Conservation (phyloP, 2,888 invertebrate species). For the Scrobipalpa atriplicella region DNA sequence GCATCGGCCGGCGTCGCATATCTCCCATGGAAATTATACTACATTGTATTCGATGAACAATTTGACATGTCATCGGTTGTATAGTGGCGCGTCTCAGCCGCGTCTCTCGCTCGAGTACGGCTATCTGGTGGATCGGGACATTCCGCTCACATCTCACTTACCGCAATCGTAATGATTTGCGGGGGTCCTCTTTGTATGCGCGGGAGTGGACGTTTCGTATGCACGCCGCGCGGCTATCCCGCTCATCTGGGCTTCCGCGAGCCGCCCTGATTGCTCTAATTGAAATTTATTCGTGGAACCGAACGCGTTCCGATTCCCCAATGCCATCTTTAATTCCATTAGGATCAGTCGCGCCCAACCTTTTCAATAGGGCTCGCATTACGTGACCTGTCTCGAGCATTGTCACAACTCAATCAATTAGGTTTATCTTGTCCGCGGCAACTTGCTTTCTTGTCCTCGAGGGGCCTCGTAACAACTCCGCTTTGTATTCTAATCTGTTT, state of each 20-base stretch:
- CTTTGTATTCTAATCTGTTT: slow-evolving; percentile 20
- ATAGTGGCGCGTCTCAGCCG: slow-evolving; percentile 19
- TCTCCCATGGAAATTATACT: slow-evolving; percentile 58
- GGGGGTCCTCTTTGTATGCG: slow-evolving; percentile 77
- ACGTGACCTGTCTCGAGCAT: slow-evolving; percentile 24
- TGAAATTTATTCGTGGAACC: slow-evolving; percentile 69
- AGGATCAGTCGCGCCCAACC: slow-evolving; percentile 28
- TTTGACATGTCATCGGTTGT: slow-evolving; percentile 49
- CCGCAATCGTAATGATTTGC: slow-evolving; percentile 79
- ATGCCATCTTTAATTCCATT: slow-evolving; percentile 44
- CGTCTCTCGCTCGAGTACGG: no score
- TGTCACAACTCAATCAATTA: slow-evolving; percentile 27
- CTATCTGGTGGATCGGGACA: slow-evolving; percentile 36
- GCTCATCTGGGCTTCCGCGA: slow-evolving; percentile 73
- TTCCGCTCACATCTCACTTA: slow-evolving; percentile 78
- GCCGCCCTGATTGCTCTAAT: slow-evolving; percentile 73
- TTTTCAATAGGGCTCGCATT: slow-evolving; percentile 26
- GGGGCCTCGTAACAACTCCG: slow-evolving; percentile 11
- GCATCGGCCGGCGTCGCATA: slow-evolving; percentile 59
- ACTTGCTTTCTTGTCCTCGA: slow-evolving; percentile 17
- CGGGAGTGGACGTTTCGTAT: slow-evolving; percentile 59
- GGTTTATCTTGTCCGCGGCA: slow-evolving; percentile 24
- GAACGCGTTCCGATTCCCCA: slow-evolving; percentile 59
- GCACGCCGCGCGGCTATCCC: slow-evolving; percentile 65
- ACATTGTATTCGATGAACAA: slow-evolving; percentile 57